Evolutionary conservation across 2,797 vertebrate genomes (phyloP).

Genomic region (Enteromius trimaculatus): DNA sequence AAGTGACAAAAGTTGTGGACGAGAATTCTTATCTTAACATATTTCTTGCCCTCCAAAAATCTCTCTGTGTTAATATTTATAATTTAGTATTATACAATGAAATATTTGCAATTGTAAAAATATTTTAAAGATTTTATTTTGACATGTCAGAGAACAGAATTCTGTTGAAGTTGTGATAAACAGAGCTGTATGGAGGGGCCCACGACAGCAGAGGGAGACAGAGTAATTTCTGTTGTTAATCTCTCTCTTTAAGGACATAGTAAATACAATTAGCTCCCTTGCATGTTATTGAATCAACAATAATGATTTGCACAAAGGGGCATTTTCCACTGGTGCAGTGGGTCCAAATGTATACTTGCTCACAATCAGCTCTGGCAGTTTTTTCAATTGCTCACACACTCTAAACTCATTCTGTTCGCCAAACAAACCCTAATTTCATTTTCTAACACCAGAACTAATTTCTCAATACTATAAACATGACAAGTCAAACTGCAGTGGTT

Average conservation of each 20-base stretch:
- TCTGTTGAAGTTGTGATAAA: neutral
- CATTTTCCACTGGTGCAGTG: neutral
- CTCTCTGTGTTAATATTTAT: neutral
- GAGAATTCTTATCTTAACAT: neutral
- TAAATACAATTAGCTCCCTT: conserved; percentile 10
- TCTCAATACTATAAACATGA: neutral
- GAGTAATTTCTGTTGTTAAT: conserved; percentile 43
- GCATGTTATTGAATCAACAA: neutral
- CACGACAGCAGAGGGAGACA: conserved; percentile 60
- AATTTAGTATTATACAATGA: neutral
- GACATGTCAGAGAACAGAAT: neutral
- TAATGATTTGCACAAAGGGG: neutral
- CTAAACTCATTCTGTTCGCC: neutral
- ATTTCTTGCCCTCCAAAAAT: neutral
- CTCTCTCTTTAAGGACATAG: neutral
- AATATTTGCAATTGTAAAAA: neutral
- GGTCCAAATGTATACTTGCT: neutral
- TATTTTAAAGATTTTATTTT: neutral
- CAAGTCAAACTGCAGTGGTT: neutral
- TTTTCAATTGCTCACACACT: neutral
- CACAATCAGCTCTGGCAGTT: neutral
- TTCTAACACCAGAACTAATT: neutral
- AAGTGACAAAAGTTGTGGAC: neutral
- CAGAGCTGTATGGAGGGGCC: conserved; percentile 7
- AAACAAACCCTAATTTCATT: neutral